phyloP scores from a whole-genome alignment of 92 coral and sea anemone genomes.

The Siderastrea radians region DNA sequence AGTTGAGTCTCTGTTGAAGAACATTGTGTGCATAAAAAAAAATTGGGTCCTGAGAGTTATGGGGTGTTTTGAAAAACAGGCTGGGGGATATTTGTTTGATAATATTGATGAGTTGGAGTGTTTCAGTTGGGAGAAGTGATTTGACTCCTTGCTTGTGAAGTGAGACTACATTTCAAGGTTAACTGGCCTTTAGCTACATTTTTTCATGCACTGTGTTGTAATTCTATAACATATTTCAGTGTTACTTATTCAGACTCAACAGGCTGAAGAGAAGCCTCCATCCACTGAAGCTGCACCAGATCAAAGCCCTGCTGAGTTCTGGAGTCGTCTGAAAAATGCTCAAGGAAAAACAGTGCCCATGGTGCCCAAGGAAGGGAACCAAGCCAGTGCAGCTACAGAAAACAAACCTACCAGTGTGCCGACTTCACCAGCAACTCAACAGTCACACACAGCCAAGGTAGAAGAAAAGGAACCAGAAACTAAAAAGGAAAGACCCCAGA shows the following conservation, averaged over 20 bases:
- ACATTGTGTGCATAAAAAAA: too few species aligned
- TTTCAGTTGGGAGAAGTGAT: background rate
- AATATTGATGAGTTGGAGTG: background rate
- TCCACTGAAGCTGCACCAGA: slow-evolving; percentile 50
- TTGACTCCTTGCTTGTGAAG: background rate
- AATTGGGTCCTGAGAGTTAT: too few species aligned
- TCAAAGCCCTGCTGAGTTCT: slow-evolving; percentile 72
- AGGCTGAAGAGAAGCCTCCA: slow-evolving; percentile 47
- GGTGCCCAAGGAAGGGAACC: slow-evolving; percentile 7
- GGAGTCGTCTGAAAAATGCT: slow-evolving; percentile 65
- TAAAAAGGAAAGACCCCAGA: slow-evolving; percentile 5
- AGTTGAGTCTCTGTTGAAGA: too few species aligned
- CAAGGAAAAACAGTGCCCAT: slow-evolving; percentile 5
- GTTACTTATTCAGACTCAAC: slow-evolving; percentile 24
- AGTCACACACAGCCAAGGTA: slow-evolving; percentile 1
- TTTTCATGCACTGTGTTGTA: too few species aligned
- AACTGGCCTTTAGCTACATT: too few species aligned
- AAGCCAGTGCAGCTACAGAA: background rate
- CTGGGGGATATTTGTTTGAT: too few species aligned
- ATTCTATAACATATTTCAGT: background rate
- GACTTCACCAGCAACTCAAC: slow-evolving; percentile 8
- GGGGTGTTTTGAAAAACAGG: too few species aligned
- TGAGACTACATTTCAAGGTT: background rate
- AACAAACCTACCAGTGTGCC: slow-evolving; percentile 16
- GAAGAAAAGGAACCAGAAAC: slow-evolving; percentile 36